Conservation (phyloP, 2,113 vertebrate species). For the Myotis lucifugus region DNA sequence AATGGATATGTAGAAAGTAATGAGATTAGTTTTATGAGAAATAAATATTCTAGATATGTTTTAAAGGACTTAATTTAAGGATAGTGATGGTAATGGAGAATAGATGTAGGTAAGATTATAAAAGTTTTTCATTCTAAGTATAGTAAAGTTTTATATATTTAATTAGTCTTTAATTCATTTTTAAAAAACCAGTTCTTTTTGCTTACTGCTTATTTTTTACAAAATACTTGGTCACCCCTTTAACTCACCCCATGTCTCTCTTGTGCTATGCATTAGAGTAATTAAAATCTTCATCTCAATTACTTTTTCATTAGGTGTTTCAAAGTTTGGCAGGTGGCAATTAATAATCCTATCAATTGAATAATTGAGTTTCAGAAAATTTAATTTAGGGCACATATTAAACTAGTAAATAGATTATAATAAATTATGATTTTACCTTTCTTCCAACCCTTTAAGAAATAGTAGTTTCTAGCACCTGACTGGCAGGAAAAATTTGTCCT, state of each 20-base stretch:
- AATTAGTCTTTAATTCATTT: neutral
- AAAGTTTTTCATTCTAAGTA: neutral
- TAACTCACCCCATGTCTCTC: neutral
- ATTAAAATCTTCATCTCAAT: constrained; percentile 20
- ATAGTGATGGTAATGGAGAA: neutral
- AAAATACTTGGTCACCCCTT: neutral
- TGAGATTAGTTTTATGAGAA: neutral
- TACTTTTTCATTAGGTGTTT: constrained; percentile 12
- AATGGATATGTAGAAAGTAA: neutral
- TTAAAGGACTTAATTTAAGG: neutral
- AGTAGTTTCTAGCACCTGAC: neutral
- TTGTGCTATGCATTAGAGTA: neutral
- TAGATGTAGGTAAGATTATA: neutral
- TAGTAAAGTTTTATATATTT: neutral
- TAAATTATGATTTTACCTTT: constrained; percentile 25
- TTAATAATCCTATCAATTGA: constrained; percentile 34
- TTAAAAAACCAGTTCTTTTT: neutral
- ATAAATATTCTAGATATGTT: neutral
- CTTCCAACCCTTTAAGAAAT: neutral
- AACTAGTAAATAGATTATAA: constrained; percentile 3
- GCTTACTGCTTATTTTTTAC: neutral
- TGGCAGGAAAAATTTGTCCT: neutral
- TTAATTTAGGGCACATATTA: constrained; percentile 23
- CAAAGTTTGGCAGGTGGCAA: neutral
- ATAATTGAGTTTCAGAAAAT: neutral